Evolutionary conservation across 2,888 invertebrate species (phyloP).

Genomic region (Chymomyza amoena): DNA sequence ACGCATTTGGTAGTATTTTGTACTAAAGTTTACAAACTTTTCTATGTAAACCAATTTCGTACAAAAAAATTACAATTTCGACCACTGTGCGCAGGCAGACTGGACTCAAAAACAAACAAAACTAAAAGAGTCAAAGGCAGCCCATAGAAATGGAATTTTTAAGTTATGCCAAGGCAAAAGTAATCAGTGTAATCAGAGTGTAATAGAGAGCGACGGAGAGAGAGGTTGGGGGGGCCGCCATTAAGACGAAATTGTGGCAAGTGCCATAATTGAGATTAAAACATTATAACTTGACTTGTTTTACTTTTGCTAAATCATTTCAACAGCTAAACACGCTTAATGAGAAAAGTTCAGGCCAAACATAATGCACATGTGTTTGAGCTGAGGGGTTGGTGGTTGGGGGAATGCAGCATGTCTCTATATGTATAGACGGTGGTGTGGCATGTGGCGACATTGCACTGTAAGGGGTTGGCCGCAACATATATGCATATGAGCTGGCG

Average conservation of each 20-base stretch:
- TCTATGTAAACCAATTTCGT: too few species aligned
- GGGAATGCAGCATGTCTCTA: background rate
- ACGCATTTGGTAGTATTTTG: too few species aligned
- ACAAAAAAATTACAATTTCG: slow-evolving; percentile 2
- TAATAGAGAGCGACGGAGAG: background rate
- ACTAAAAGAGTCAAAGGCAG: slow-evolving; percentile 50
- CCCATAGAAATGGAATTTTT: slow-evolving; percentile 64
- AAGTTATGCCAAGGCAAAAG: slow-evolving; percentile 56
- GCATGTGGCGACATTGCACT: background rate
- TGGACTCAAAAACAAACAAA: slow-evolving; percentile 17
- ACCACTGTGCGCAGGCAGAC: slow-evolving; percentile 50
- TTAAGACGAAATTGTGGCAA: slow-evolving; percentile 58
- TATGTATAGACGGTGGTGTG: background rate
- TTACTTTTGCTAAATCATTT: slow-evolving; percentile 71
- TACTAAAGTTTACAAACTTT: too few species aligned
- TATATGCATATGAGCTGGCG: slow-evolving; percentile 32
- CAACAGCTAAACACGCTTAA: slow-evolving; percentile 72
- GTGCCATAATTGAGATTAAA: slow-evolving; percentile 71
- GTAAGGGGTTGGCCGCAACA: slow-evolving; percentile 2
- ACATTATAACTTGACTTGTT: slow-evolving; percentile 72
- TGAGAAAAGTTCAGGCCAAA: slow-evolving; percentile 63
- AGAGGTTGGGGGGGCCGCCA: background rate
- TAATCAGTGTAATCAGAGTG: background rate
- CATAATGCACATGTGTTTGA: slow-evolving; percentile 29
- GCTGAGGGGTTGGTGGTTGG: slow-evolving; percentile 11